Conservation (phyloP, 2,797 vertebrate species). For the Salarias fasciatus region DNA sequence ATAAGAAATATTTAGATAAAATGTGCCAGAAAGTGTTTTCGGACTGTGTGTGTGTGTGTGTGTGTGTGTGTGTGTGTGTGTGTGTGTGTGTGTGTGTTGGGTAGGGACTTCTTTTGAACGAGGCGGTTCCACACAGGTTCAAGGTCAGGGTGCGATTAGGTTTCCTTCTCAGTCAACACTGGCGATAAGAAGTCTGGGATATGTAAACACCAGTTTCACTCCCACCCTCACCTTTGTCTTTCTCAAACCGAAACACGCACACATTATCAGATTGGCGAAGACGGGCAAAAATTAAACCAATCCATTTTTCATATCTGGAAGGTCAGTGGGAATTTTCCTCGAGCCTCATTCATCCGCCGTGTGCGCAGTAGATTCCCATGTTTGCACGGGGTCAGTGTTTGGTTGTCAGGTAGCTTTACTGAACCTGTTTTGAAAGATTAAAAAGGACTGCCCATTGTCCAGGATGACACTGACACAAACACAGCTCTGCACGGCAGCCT, state of each 20-base stretch:
- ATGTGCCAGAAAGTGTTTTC: neutral
- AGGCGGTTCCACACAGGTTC: conserved; percentile 20
- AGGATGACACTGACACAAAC: conserved; percentile 26
- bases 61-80: conserved; percentile 15
- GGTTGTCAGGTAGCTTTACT: conserved; percentile 10
- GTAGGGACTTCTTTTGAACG: neutral
- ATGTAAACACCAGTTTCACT: conserved; percentile 65
- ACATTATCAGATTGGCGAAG: neutral
- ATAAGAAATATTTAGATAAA: conserved; percentile 42
- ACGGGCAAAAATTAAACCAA: neutral
- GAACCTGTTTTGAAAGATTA: conserved; percentile 32
- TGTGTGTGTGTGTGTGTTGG: conserved; percentile 9
- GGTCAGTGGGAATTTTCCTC: conserved; percentile 21
- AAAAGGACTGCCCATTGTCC: conserved; percentile 14
- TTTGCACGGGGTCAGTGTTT: conserved; percentile 29
- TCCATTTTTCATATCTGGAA: conserved; percentile 21
- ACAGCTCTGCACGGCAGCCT: conserved; percentile 22
- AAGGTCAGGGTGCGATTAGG: conserved; percentile 66
- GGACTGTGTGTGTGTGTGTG: conserved; percentile 3
- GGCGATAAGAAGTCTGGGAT: conserved; percentile 73
- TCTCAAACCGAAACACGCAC: conserved; percentile 26
- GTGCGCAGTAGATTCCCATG: conserved; percentile 4
- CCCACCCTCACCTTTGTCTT: conserved; percentile 36
- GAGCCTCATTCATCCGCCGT: conserved; percentile 21
- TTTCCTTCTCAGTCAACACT: conserved; percentile 54